These are phyloP conservation scores for Hyles vespertilio DNA, from an alignment of 1,140 invertebrate species.

Conservation along the genomic window DNA sequence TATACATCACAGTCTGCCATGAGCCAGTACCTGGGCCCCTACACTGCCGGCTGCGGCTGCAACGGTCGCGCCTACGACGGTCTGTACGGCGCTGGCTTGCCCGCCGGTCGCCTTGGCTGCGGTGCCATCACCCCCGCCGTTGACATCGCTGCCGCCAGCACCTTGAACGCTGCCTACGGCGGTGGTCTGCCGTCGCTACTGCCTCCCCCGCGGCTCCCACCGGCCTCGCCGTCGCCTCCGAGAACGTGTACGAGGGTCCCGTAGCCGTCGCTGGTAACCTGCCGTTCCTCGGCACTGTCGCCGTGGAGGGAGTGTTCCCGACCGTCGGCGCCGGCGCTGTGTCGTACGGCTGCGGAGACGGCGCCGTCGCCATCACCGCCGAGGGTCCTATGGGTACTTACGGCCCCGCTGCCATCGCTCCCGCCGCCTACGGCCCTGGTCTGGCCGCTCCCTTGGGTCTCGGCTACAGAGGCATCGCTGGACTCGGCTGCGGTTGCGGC, in stretches of 20 bases:
- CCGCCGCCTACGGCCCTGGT: background rate
- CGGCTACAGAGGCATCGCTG: too few species aligned
- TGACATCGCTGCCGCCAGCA: slow-evolving; percentile 7
- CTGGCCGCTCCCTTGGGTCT: background rate
- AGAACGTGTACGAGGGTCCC: slow-evolving; percentile 16
- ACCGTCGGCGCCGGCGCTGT: slow-evolving; percentile 35
- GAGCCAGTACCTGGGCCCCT: background rate
- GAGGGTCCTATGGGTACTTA: slow-evolving; percentile 4
- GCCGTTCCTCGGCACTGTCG: slow-evolving; percentile 27
- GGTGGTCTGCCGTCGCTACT: slow-evolving; percentile 20
- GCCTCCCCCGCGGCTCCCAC: slow-evolving; percentile 3
- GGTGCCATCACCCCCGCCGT: background rate
- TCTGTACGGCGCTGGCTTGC: slow-evolving; percentile 1
- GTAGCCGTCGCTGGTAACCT: slow-evolving; percentile 12
- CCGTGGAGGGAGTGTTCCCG: slow-evolving; percentile 32
- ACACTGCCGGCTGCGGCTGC: background rate
- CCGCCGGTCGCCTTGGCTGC: background rate
- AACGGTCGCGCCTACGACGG: background rate
- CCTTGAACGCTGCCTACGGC: slow-evolving; percentile 24
- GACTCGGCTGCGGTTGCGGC: too few species aligned
- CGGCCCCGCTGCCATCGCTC: background rate
- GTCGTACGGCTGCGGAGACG: slow-evolving; percentile 34
- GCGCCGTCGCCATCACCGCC: slow-evolving; percentile 14
- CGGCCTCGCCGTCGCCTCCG: slow-evolving; percentile 9
- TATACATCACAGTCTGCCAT: background rate